Conservation (phyloP, 2,113 vertebrate genomes). For the Sinocyclocheilus grahami region DNA sequence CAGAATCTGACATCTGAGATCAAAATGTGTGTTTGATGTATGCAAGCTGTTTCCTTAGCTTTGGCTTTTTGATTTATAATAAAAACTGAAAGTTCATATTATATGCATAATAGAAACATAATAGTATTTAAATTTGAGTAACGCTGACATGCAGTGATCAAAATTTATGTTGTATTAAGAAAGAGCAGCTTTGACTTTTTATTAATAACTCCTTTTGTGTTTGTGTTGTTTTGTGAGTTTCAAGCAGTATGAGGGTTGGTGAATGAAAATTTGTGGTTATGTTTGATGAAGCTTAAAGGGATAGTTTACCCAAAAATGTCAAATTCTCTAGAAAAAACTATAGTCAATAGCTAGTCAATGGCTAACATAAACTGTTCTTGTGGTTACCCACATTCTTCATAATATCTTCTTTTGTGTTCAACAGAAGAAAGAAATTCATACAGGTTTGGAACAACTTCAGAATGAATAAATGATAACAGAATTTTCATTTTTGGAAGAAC, state of each 20-base stretch:
- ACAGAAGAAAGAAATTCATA: background rate
- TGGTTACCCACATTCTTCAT: background rate
- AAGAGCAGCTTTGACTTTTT: background rate
- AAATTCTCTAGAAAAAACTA: background rate
- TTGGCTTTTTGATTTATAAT: background rate
- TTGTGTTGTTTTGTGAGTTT: too few species aligned
- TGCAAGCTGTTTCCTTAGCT: background rate
- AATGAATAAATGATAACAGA: background rate
- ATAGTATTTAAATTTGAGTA: background rate
- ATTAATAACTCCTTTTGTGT: too few species aligned
- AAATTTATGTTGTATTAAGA: background rate
- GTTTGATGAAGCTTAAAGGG: background rate
- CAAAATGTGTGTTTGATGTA: background rate
- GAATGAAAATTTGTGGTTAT: too few species aligned
- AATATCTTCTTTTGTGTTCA: background rate
- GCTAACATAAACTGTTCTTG: too few species aligned
- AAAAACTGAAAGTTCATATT: background rate
- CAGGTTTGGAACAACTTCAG: background rate
- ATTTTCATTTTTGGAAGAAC: too few species aligned
- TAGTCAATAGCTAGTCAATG: background rate
- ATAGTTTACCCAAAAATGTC: background rate
- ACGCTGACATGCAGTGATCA: background rate
- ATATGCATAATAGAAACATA: background rate
- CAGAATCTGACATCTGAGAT: background rate
- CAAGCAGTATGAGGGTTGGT: too few species aligned